A percentile compares a stretch with the other conserved stretches of the same genome.
Evolutionary conservation across 2,797 vertebrate genomes (phyloP).

Genomic region (Babyrousa celebensis): DNA sequence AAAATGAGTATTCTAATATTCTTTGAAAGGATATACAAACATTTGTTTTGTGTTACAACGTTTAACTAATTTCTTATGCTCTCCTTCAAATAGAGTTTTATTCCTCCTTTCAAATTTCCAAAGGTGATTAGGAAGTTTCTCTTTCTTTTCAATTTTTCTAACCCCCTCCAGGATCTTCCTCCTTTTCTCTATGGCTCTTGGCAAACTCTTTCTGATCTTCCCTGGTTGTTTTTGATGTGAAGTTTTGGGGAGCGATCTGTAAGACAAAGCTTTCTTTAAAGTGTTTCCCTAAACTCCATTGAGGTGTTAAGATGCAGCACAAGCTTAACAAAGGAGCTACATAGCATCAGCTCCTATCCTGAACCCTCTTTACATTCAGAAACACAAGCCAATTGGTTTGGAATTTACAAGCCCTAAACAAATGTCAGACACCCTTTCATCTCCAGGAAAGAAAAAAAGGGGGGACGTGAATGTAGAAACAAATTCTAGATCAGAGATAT

Average conservation of each 20-base stretch:
- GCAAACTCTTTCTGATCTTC: slow-evolving; percentile 91
- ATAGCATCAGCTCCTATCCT: slow-evolving; percentile 91
- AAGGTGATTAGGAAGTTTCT: slow-evolving; percentile 82
- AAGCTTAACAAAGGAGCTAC: slow-evolving; percentile 89
- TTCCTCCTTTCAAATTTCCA: slow-evolving; percentile 89
- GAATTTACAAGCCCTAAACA: slow-evolving; percentile 93
- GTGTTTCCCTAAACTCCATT: slow-evolving; percentile 92
- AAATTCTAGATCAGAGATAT: slow-evolving; percentile 57
- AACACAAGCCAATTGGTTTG: slow-evolving; percentile 92
- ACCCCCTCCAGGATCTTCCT: slow-evolving; percentile 63
- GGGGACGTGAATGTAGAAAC: slow-evolving; percentile 50
- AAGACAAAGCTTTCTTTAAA: slow-evolving; percentile 94
- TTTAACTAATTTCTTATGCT: slow-evolving; percentile 76
- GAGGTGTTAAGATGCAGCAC: slow-evolving; percentile 94
- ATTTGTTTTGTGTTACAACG: slow-evolving; percentile 80
- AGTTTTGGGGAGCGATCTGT: slow-evolving; percentile 92
- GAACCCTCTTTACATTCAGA: slow-evolving; percentile 91
- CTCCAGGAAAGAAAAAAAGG: slow-evolving; percentile 79
- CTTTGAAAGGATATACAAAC: slow-evolving; percentile 69
- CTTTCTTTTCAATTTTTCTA: slow-evolving; percentile 81
- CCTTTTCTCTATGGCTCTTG: slow-evolving; percentile 71
- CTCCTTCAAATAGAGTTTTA: slow-evolving; percentile 74
- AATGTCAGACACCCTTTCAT: slow-evolving; percentile 93
- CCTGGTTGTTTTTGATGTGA: slow-evolving; percentile 93
- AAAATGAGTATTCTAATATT: slow-evolving; percentile 53